phyloP scores from a whole-genome alignment of 92 coral and sea anemone species.

The Diadumene lineata region DNA sequence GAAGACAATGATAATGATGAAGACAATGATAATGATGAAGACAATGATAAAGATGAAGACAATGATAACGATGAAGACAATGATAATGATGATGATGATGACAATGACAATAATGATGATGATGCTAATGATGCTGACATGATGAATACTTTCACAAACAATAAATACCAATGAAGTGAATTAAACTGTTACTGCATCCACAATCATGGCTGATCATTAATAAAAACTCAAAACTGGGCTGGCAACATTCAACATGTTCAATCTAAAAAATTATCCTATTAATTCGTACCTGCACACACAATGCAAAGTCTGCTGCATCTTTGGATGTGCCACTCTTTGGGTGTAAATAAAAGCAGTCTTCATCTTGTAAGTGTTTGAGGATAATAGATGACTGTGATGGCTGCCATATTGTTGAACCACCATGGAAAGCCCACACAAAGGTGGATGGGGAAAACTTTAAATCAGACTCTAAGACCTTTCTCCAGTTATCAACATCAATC shows the following conservation, averaged over 20 bases:
- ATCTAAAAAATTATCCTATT: too few species aligned
- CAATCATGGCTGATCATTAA: not conserved
- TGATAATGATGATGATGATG: not conserved
- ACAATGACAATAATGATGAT: not conserved
- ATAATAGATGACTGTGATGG: not conserved
- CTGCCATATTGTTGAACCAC: conserved; percentile 22
- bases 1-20: not conserved
- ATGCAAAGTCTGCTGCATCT: conserved; percentile 78
- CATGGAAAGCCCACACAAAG: conserved; percentile 74
- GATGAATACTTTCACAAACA: too few species aligned
- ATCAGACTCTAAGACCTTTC: conserved; percentile 38
- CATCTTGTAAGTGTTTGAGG: conserved; percentile 31
- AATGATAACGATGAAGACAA: not conserved
- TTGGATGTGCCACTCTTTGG: conserved; percentile 63
- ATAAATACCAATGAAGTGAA: too few species aligned
- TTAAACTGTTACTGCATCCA: too few species aligned
- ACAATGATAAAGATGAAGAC: not conserved
- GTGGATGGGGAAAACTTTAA: conserved; percentile 38
- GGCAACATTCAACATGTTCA: too few species aligned
- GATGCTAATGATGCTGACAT: not conserved
- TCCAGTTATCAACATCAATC: conserved; percentile 80
- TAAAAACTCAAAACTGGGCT: not conserved
- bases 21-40: not conserved
- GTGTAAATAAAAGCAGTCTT: conserved; percentile 52
- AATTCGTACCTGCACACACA: conserved; percentile 59